Base-by-base conservation (phyloP, 2,797 vertebrate genomes). In the Lemur catta region DNA sequence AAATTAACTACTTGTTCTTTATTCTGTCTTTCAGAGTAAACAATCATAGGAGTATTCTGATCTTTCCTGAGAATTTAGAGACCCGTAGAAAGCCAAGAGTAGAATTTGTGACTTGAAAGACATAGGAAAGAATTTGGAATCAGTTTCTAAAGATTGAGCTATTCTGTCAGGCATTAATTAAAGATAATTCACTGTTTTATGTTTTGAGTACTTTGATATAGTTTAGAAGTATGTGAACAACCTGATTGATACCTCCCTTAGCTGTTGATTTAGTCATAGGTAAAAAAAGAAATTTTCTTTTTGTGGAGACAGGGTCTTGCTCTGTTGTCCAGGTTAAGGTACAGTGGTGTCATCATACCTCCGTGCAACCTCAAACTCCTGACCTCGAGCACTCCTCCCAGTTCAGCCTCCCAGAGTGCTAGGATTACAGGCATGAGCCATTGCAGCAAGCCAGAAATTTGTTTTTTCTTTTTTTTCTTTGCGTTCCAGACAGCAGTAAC, bases 141-240 rank as follows among this genome's bases (percentile, higher is more conserved):
- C 48, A 18, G 7, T 84, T n/a, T 65, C 8, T 96, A 65, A 90
- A 84, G 50, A 84, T 15, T 87, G 57, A 79, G 17, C 46, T 82
- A 18, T 84, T 92, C 30, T 75, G 2, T 71, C 10, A 90, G 20
- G 20, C 79, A 24, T 9, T 69, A 84, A 69, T 94, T 84, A 91
- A 80, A 94, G 55, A 91, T 84, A 84, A 80, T 90, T 94, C 38
- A 67, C 13, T 65, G 5, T 89, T 93, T 92, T 82, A 12, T 80
- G 67, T 89, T 59, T 75, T 94, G 74, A 74, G 35, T 63, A 9
- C 71, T 93, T 96, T 84, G 24, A 55, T 76, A 30, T 10, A 55
- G 52, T 92, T 75, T 69, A 80, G 67, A 93, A 92, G 61, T 90
- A 92, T 94, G 86, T 82, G 59, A 95, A 50, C 38, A 92, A 28